A percentile compares a stretch with the other conserved stretches of the same genome.
phyloP scores from a whole-genome alignment of 2,113 vertebrate genomes.

The Rhinolophus ferrumequinum region DNA sequence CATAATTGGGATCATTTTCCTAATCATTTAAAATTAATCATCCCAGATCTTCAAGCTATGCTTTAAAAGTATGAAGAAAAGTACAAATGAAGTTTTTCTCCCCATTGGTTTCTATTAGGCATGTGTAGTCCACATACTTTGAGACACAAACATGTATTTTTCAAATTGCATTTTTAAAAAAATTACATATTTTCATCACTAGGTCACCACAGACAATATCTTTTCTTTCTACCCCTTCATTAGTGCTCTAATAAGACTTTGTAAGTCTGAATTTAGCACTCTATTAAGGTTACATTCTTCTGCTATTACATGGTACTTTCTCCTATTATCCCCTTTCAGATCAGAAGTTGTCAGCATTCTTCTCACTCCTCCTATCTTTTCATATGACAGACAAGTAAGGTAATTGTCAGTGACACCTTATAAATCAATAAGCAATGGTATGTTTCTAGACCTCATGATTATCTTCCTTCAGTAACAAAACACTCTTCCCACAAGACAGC shows the following conservation, averaged over 20 bases:
- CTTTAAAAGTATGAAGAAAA: slow-evolving; percentile 64
- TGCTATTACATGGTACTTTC: not conserved
- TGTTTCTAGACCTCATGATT: not conserved
- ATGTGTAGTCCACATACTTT: not conserved
- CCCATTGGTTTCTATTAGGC: not conserved
- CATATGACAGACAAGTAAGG: not conserved
- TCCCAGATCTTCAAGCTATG: slow-evolving; percentile 74
- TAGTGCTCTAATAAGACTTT: not conserved
- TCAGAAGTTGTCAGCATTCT: slow-evolving; percentile 47
- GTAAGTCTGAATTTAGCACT: not conserved
- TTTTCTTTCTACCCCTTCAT: not conserved
- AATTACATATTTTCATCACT: not conserved
- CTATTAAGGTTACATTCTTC: not conserved
- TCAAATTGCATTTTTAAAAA: not conserved
- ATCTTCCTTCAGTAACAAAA: slow-evolving; percentile 5
- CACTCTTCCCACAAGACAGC: not conserved
- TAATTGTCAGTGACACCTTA: slow-evolving; percentile 19
- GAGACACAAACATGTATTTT: not conserved
- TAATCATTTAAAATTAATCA: slow-evolving; percentile 93
- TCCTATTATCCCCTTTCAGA: not conserved
- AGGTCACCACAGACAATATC: not conserved
- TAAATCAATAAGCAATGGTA: slow-evolving; percentile 16
- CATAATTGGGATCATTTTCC: slow-evolving; percentile 91
- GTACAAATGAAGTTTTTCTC: not conserved
- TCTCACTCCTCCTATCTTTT: not conserved